Base-by-base conservation (phyloP, 2,888 invertebrate species). In the Cetonia aurata region DNA sequence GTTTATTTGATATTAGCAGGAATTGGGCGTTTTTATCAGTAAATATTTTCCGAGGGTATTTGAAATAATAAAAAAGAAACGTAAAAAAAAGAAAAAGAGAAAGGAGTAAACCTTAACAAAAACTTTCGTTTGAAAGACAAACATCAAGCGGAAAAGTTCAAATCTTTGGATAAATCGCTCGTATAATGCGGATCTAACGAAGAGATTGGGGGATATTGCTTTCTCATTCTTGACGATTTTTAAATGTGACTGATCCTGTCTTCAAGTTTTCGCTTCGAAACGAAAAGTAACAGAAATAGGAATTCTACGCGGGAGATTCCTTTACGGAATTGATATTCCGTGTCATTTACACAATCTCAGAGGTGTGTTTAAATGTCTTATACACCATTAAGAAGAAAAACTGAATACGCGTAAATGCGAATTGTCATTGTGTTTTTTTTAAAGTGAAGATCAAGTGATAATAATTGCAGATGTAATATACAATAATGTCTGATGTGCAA, bases 131-230 rank as follows among this genome's bases (percentile, higher is more conserved):
- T 65, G 50, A 65, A 65, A 50, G 62, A 65, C 62, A 65, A 65
- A 50, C 62, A 50, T 65, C 62, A 65, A 65, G 50, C 50, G 62
- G 50, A 33, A 65, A 65, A 65, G 37, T 65, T 65, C 50, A 48
- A 19, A 50, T 52, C 52, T 37, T n/a, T 6, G 19, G 50, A 65
- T 65, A 65, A 65, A 65, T 65, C 62, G 62, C 17, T 65, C 62
- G 62, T 65, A 65, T 65, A 65, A 65, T 65, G 41, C 62, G 50
- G 50, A 65, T 65, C 62, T 65, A 65, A 65, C 50, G 37, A 37
- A 65, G 50, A 50, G 50, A 65, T 62, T 33, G 48, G 17, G 50
- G 62, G 62, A 65, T 65, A 65, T 65, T 65, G 62, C 62, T 52
- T 65, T 65, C 50, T 17, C 62, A 17, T 50, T 52, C 62, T 65